Evolutionary conservation across 2,113 vertebrate species (phyloP), one percentile per base, ranked within the genome.

Genomic region (Lontra canadensis): DNA sequence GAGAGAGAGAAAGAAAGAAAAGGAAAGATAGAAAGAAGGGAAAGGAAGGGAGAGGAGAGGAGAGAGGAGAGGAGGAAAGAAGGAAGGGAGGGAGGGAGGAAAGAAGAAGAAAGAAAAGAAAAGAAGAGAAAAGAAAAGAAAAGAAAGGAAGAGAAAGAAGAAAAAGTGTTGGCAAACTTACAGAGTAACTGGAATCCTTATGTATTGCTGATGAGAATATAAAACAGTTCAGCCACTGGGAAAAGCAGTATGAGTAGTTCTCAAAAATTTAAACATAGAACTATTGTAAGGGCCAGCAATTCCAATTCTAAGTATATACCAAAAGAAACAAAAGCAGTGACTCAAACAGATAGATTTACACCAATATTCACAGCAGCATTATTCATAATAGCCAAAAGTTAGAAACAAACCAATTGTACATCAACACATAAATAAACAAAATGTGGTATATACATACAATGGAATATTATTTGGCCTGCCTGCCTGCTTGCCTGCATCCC

Each of bases 321-420:
- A 61, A 82, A 74, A 78, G 74, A 78, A 78, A 78, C 74, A 78
- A 49, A 78, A 78, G 4, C 29, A 78, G 29, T 49, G 44, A 78
- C 17, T 78, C 44, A 47, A 49, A 47, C 74, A 78, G 74, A 17
- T 47, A 44, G 42, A 11, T 49, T 31, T 34, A 78, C 9, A 49
- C 44, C 44, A 31, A 18, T 18, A 7, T 78, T 78, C 74, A 49
- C 8, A 49, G 29, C 44, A 49, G 26, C 34, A 34, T 63, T 90
- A 52, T 39, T 69, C 57, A 6, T 29, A 74, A 39, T 21, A 55
- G 6, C 39, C 29, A 78, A 20, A 49, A 49, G 74, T 78, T 44
- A 20, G 44, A 78, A 78, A 78, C 29, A 78, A 69, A 5, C 34
- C 18, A 79, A 61, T n/a, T 71, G 14, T 79, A 21, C 17, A 31